Base-by-base conservation (phyloP, 2,113 vertebrate species). In the Triplophysa siluroides region DNA sequence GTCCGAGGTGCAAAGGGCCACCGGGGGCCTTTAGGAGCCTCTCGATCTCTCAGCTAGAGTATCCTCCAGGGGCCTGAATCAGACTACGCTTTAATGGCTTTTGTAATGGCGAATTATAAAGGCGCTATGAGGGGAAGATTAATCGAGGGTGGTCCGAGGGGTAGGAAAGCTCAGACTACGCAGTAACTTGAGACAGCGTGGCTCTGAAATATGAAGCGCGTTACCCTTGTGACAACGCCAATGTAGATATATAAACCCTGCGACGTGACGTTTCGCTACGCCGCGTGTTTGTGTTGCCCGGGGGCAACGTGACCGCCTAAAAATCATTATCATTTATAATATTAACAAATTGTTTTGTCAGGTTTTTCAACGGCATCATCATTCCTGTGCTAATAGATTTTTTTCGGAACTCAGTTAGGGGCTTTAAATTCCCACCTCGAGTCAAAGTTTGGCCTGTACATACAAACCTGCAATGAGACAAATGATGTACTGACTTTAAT, bases 281-380 rank as follows among this genome's bases (percentile, higher is more conserved):
- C 82, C 61, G 45, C 78, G 80, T 91, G 87, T 92, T 92, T 91
- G 88, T 72, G 91, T 71, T 86, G 84, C 89, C 78, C 64, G 79
- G 87, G 63, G 90, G 88, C 87, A 83, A 82, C 45, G 81, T 83
- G 86, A 84, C 86, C 86, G 50, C 6, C 77, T 85, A 88, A 89
- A 91, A 92, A 91, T 89, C 91, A 90, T 94, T 92, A 92, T 92
- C 92, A 93, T 94, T 94, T 94, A 87, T 93, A 93, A 93, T 92
- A 91, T 93, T 91, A 93, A 93, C 89, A 88, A 92, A 91, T 93
- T 90, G 92, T 91, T 92, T 92, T 92, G 93, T 92, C 91, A 91
- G 90, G 79, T 89, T 92, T 92, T 91, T 91, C 90, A 91, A 87
- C 90, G 72, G 82, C 52, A 66, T 85, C 90, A 91, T 93, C 87